Percentiles rank a stretch among this genome's conserved stretches.
Evolutionary conservation across 2,113 vertebrate species (phyloP).

Genomic region (Bufo bufo): DNA sequence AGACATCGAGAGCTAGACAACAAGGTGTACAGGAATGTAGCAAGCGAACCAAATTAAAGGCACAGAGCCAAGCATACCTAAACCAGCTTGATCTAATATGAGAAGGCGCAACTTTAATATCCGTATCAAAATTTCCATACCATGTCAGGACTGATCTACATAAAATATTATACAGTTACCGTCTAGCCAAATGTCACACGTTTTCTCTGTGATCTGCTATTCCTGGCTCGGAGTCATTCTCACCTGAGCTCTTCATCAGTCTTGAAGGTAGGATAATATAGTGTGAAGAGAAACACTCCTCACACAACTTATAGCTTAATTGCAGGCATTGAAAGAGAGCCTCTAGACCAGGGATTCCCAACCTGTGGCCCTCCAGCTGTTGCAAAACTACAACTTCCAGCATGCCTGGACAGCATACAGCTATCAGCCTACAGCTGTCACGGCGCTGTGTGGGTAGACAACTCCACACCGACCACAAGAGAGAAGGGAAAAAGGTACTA

Average conservation of each 20-base stretch:
- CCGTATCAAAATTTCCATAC: not conserved
- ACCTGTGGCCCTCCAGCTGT: no score
- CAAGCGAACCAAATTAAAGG: not conserved
- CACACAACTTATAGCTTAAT: not conserved
- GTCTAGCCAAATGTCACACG: not conserved
- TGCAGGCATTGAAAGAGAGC: not conserved
- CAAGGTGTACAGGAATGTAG: constrained; percentile 5
- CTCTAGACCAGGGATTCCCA: not conserved
- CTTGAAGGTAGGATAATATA: not conserved
- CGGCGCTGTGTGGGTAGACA: no score
- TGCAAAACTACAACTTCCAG: no score
- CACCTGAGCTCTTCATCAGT: not conserved
- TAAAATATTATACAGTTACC: not conserved
- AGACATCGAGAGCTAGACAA: not conserved
- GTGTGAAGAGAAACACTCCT: not conserved
- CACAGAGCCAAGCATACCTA: not conserved
- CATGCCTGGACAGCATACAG: no score
- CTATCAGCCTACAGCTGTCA: no score
- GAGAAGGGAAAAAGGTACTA: no score
- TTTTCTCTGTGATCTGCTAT: not conserved
- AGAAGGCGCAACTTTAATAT: not conserved
- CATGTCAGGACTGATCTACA: not conserved
- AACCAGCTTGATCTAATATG: not conserved
- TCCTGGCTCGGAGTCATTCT: not conserved
- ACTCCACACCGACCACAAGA: no score